Conservation (phyloP, 2,888 invertebrate genomes). For the Drosophila leonis region DNA sequence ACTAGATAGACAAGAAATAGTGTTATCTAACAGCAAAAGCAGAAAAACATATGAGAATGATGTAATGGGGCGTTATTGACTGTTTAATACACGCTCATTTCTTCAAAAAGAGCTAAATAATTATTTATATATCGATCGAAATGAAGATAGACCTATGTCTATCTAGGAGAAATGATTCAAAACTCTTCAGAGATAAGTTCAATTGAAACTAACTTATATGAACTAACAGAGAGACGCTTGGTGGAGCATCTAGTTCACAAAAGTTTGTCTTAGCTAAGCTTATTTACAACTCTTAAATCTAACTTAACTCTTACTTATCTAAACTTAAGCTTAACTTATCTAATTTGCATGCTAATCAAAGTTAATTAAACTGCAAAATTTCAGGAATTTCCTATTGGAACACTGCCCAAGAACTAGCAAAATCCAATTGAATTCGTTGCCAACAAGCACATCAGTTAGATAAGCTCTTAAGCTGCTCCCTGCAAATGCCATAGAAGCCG, state of each 20-base stretch:
- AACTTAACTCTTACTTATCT: neutral
- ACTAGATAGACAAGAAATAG: neutral
- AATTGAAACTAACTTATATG: no score
- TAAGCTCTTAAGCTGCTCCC: constrained; percentile 5
- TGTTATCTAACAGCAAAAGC: neutral
- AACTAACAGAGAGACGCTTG: no score
- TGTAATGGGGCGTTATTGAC: neutral
- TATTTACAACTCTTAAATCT: no score
- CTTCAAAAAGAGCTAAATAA: neutral
- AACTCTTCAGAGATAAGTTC: no score
- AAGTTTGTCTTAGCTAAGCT: no score
- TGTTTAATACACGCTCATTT: neutral
- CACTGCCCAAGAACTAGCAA: neutral
- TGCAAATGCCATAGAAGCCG: neutral
- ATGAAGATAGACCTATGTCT: no score
- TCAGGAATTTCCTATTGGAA: neutral
- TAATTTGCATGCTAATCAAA: neutral
- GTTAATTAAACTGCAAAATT: neutral
- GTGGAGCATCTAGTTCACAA: no score
- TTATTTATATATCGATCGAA: no score
- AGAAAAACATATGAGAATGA: neutral
- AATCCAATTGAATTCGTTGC: neutral
- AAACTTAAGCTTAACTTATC: neutral
- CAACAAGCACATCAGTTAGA: neutral
- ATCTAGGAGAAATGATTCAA: no score